Conservation (phyloP, 2,888 invertebrate genomes). For the Lasioglossum lativentre region DNA sequence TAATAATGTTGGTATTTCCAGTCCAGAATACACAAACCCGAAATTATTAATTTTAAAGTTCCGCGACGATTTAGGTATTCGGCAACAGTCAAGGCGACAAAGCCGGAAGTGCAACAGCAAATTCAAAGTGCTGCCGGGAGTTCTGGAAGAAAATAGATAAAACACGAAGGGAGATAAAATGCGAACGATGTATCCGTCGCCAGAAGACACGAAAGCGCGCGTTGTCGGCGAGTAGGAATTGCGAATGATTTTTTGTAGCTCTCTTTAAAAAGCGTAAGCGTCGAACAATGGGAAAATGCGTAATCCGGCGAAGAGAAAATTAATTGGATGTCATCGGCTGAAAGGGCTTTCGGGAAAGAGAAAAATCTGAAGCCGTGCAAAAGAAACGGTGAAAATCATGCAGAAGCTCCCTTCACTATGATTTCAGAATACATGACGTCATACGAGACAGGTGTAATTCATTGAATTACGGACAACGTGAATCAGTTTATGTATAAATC, state of each 20-base stretch:
- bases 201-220: neutral
- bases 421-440: neutral
- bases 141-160: neutral
- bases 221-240: neutral
- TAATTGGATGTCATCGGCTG: neutral
- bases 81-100: neutral
- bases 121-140: neutral
- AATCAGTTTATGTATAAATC: constrained; percentile 9
- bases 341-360: neutral
- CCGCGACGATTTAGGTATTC: neutral
- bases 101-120: neutral
- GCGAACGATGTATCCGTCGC: neutral
- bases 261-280: neutral
- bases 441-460: neutral
- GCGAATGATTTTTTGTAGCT: neutral
- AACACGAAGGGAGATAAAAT: neutral
- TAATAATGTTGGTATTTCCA: neutral
- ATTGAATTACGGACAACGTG: neutral
- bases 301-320: neutral
- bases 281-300: neutral
- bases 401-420: neutral
- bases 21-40: neutral
- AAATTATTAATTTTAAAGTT: neutral
- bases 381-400: neutral
- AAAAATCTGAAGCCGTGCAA: neutral